These are phyloP conservation scores for Nemopilema nomurai DNA, from an alignment of 30 jellyfish, hydroid and myxozoan genomes.

Conservation along the genomic window DNA sequence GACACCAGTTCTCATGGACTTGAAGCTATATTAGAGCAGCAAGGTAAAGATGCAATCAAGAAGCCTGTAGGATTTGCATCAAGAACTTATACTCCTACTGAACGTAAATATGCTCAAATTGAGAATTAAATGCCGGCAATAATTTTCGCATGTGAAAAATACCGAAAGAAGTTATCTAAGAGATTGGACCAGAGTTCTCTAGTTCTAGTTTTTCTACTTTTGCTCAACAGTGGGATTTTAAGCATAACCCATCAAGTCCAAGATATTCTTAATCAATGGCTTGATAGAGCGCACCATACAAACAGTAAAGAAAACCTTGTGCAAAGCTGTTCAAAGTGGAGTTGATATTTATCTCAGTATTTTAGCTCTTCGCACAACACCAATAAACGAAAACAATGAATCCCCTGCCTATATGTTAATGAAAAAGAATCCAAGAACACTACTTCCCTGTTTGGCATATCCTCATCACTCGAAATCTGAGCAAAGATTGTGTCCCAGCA, in stretches of 20 bases:
- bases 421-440: constrained; percentile 28
- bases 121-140: constrained; percentile 28
- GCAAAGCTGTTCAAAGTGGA: constrained; percentile 41
- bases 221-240: constrained; percentile 40
- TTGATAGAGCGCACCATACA: constrained; percentile 48
- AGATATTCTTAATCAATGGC: constrained; percentile 44
- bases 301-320: constrained; percentile 43
- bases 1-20: too few species aligned
- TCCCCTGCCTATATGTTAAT: constrained; percentile 25
- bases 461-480: background rate
- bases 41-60: background rate
- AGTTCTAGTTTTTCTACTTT: constrained; percentile 1
- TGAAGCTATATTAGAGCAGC: constrained; percentile 1
- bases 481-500: background rate
- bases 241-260: constrained; percentile 47
- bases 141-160: background rate
- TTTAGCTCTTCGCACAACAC: constrained; percentile 41
- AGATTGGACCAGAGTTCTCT: constrained; percentile 51
- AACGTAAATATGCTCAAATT: constrained; percentile 31
- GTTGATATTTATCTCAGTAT: constrained; percentile 37
- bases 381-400: background rate
- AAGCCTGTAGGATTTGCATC: constrained; percentile 58
- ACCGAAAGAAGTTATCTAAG: constrained; percentile 42
- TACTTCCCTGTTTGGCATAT: constrained; percentile 13
- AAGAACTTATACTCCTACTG: constrained; percentile 15